Conservation (phyloP, 2,113 vertebrate genomes). For the Gila orcuttii region DNA sequence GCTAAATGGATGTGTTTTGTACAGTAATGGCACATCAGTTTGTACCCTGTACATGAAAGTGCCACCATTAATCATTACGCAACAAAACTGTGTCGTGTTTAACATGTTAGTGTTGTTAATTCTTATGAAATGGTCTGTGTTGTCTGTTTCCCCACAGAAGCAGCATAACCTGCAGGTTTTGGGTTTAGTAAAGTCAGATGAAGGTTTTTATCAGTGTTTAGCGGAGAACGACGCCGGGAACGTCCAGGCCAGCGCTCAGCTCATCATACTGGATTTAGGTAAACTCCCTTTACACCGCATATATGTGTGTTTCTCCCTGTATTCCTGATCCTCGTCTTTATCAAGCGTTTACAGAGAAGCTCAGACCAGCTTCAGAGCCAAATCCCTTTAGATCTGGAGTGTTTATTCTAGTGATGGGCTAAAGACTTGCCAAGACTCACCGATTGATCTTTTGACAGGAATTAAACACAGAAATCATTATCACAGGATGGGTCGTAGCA, state of each 20-base stretch:
- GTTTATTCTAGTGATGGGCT: not conserved
- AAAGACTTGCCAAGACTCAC: slow-evolving; percentile 1
- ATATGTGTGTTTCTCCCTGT: not conserved
- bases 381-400: not conserved
- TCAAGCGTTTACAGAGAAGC: not conserved
- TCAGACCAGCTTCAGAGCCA: not conserved
- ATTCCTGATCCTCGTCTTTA: not conserved
- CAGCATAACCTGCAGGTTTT: slow-evolving; percentile 97
- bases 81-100: not conserved
- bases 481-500: not conserved
- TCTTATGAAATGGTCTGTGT: not conserved
- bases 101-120: not conserved
- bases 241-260: slow-evolving; percentile 91
- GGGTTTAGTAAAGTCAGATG: slow-evolving; percentile 96
- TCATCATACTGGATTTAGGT: slow-evolving; percentile 94
- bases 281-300: slow-evolving; percentile 15
- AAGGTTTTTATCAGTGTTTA: slow-evolving; percentile 98
- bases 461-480: not conserved
- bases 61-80: not conserved
- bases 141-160: slow-evolving; percentile 75
- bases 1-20: not conserved
- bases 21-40: not conserved
- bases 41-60: no score
- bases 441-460: slow-evolving; percentile 1
- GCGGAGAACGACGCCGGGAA: slow-evolving; percentile 96